Evolutionary conservation across 2,113 vertebrate species (phyloP), one percentile per base, ranked within the genome.

Genomic region (Lepus timidus): DNA sequence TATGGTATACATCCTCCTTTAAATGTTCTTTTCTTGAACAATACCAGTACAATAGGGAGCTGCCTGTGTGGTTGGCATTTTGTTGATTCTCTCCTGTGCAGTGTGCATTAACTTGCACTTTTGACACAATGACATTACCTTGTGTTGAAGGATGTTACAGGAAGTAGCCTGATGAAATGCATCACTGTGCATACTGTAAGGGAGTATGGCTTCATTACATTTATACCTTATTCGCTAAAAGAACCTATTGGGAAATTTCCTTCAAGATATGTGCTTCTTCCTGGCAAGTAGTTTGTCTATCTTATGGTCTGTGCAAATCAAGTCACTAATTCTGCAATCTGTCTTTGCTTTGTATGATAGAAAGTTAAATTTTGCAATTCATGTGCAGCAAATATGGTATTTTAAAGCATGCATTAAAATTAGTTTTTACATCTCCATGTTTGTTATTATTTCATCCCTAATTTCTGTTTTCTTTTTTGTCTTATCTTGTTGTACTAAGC

Each of bases 341-440:
- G 10, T 71, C 6, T 83, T 88, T 33, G 67, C 61, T 44, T 13
- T 85, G 67, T 68, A 61, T 82, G 22, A 36, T 73, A 74, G 5
- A 49, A 85, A 70, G 31, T n/a, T 81, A 49, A 64, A 73, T 10
- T 88, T 71, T 90, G 16, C 58, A 55, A 20, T 6, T 80, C 62
- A 64, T 90, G 19, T 78, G 22, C 55, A 96, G 6, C 17, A 68
- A 80, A 27, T 31, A 12, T 74, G 20, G 7, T n/a, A 89, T 85
- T 87, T 92, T 55, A 79, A 96, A 27, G 7, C 25, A 80, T 33
- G 14, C n/a, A 71, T 90, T 74, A 51, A 80, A 68, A 81, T 31
- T 58, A 62, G 55, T 58, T 2, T 76, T 39, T 67, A 62, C 6
- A 22, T 84, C 14, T 29, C 3, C 12, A 16, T 39, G 89, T 61